These are phyloP conservation scores for Phoenoteleia sp. DNA, from an alignment of 2,888 invertebrate species.

Conservation along the genomic window DNA sequence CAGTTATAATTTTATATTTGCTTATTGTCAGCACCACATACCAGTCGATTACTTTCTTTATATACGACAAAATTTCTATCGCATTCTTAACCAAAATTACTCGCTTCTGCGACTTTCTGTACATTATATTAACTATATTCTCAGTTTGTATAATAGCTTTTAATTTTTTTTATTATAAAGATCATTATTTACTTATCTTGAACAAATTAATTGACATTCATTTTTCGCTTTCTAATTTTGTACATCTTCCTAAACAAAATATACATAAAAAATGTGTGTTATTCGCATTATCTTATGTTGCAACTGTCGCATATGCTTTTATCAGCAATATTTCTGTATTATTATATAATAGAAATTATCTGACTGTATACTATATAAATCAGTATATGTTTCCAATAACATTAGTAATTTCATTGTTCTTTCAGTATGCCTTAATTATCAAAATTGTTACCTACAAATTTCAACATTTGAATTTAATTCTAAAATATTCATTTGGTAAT, in stretches of 20 bases:
- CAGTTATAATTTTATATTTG: not conserved
- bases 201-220: slow-evolving; percentile 7
- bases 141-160: not conserved
- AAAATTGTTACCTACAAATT: not conserved
- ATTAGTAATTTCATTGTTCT: not conserved
- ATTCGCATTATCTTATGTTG: too few relatives aligned
- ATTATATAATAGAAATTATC: not conserved
- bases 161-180: not conserved
- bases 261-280: too few relatives aligned
- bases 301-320: too few relatives aligned
- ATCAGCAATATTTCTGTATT: not conserved
- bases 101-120: not conserved
- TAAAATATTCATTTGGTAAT: not conserved
- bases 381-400: not conserved
- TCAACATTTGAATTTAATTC: not conserved
- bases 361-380: not conserved
- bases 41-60: not conserved
- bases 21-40: not conserved
- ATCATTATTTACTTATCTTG: not conserved
- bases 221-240: not conserved
- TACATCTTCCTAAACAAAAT: not conserved
- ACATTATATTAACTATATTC: not conserved
- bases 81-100: not conserved
- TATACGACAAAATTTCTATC: not conserved
- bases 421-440: not conserved